Conservation (phyloP, 1,140 invertebrate genomes). For the Bombyx mori region DNA sequence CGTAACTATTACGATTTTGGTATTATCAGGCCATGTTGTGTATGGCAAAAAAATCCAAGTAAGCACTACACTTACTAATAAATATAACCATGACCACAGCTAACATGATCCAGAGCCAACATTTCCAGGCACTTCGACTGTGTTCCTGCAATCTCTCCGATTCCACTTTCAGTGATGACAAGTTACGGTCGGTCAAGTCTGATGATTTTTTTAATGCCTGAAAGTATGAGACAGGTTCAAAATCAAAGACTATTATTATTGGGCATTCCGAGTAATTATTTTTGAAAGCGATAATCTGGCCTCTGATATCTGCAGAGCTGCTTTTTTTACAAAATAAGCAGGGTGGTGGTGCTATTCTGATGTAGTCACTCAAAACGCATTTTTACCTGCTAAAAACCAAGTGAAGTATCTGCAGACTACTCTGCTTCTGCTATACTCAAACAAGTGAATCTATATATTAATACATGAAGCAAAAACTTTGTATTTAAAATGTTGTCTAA, state of each 20-base stretch:
- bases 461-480: too few relatives aligned
- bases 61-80: slow-evolving; percentile 77
- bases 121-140: slow-evolving; percentile 89
- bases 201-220: slow-evolving; percentile 82
- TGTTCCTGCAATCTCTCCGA: slow-evolving; percentile 87
- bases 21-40: background rate
- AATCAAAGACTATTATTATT: too few relatives aligned
- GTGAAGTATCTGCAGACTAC: too few relatives aligned
- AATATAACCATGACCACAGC: slow-evolving; percentile 87
- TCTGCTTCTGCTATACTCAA: too few relatives aligned
- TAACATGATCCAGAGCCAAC: slow-evolving; percentile 94
- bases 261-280: background rate
- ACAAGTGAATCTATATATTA: too few relatives aligned
- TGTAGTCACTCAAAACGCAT: too few relatives aligned
- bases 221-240: background rate
- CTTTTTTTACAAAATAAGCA: too few relatives aligned
- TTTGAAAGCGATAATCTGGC: background rate
- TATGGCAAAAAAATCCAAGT: too few relatives aligned
- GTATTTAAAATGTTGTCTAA: too few relatives aligned
- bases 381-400: too few relatives aligned
- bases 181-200: slow-evolving; percentile 84
- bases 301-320: too few relatives aligned
- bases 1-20: background rate
- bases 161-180: slow-evolving; percentile 82
- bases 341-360: too few relatives aligned